These are phyloP conservation scores for Listrodromus nycthemerus DNA, from an alignment of 2,888 invertebrate species.

Conservation along the genomic window DNA sequence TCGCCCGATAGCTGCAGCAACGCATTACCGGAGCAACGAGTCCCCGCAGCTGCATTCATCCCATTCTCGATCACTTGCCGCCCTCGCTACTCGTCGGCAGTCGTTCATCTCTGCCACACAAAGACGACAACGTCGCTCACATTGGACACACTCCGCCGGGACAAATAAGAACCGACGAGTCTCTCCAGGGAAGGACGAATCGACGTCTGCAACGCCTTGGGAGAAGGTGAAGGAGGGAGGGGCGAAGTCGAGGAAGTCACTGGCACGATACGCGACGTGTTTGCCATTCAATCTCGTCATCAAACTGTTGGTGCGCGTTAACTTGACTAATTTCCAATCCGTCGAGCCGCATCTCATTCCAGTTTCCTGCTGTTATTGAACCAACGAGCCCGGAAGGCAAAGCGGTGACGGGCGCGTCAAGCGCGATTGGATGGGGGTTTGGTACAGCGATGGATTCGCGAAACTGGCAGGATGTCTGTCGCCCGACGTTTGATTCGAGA, in stretches of 20 bases:
- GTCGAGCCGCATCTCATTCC: not conserved
- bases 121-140: no score
- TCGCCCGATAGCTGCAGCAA: constrained; percentile 44
- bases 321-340: constrained; percentile 45
- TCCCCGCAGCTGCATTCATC: constrained; percentile 20
- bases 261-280: not conserved
- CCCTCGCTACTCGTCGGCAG: constrained; percentile 6
- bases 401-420: constrained; percentile 10
- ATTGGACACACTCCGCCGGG: not conserved
- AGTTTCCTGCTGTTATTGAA: constrained; percentile 3
- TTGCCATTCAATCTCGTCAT: constrained; percentile 21
- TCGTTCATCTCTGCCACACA: not conserved
- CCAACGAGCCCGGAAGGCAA: not conserved
- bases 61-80: not conserved
- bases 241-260: constrained; percentile 29
- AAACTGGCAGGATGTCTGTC: not conserved
- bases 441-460: no score
- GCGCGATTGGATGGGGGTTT: not conserved
- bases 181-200: not conserved
- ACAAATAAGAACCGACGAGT: not conserved
- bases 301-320: constrained; percentile 47
- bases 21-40: constrained; percentile 12
- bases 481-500: not conserved
- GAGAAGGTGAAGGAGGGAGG: not conserved
- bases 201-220: not conserved